Evolutionary conservation across 2,888 invertebrate genomes (phyloP).

Genomic region (Ectemnius continuus): DNA sequence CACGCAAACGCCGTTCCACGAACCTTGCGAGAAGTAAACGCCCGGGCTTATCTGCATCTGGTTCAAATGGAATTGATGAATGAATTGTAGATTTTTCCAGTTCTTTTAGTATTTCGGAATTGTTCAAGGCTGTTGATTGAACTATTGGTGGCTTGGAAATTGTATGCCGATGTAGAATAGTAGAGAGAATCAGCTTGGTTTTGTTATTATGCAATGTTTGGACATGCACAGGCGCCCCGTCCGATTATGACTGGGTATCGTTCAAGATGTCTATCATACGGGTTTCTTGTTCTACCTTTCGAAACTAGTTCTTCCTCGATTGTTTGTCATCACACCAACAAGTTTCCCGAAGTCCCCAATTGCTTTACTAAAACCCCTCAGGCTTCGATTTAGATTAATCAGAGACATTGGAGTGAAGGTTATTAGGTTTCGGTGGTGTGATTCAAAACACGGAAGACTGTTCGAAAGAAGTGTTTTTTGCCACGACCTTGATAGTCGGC

Average conservation of each 20-base stretch:
- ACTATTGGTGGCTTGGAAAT: neutral
- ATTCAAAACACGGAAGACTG: conserved; percentile 17
- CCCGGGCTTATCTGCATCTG: neutral
- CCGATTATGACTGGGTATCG: neutral
- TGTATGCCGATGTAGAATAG: neutral
- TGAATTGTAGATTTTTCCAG: neutral
- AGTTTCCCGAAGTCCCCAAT: too few species aligned
- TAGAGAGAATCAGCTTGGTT: neutral
- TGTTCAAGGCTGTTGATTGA: neutral
- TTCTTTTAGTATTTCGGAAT: neutral
- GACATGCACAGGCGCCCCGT: neutral
- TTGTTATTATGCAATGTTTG: neutral
- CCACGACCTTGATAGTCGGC: conserved; percentile 43
- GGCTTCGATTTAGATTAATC: too few species aligned
- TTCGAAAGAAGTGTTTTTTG: conserved; percentile 20
- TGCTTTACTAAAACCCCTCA: too few species aligned
- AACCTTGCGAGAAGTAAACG: conserved; percentile 1
- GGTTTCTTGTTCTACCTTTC: neutral
- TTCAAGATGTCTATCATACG: neutral
- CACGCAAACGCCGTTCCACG: neutral
- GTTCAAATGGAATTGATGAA: neutral
- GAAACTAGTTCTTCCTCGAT: neutral
- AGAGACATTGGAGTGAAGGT: neutral
- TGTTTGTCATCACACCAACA: neutral
- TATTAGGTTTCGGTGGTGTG: neutral